Evolutionary conservation across 2,797 vertebrate genomes (phyloP).

Genomic region (Chloroceryle amazona): DNA sequence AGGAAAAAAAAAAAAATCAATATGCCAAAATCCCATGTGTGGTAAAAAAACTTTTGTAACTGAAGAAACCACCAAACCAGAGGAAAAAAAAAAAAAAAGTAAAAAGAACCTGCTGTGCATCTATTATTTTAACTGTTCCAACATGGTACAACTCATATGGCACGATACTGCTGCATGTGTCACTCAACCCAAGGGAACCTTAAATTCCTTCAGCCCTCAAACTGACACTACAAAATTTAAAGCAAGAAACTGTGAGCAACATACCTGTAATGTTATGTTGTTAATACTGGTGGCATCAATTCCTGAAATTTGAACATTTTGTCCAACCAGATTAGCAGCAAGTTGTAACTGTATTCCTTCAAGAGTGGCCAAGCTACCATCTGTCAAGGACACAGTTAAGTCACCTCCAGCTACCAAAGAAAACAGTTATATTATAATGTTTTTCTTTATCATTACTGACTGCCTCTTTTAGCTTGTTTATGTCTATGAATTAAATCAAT

Average conservation of each 20-base stretch:
- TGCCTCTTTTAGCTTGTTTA: background rate
- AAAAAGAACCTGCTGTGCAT: background rate
- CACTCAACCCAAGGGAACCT: background rate
- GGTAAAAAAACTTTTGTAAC: background rate
- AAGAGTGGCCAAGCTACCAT: conserved; percentile 92
- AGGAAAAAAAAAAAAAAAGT: background rate
- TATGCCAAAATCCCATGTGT: background rate
- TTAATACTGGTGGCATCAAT: conserved; percentile 94
- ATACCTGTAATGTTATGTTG: conserved; percentile 97
- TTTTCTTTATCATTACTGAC: conserved; percentile 38
- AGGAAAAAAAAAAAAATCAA: fast-evolving
- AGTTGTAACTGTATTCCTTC: conserved; percentile 97
- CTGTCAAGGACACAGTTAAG: conserved; percentile 95
- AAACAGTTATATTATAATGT: conserved; percentile 57
- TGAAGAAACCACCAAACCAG: background rate
- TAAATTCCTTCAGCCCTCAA: background rate
- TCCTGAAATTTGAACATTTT: conserved; percentile 97
- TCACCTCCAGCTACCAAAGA: conserved; percentile 89
- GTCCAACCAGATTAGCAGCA: conserved; percentile 93
- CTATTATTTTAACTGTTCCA: background rate
- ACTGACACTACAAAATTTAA: background rate
- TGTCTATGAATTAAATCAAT: background rate
- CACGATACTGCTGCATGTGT: fast-evolving
- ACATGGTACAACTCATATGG: background rate
- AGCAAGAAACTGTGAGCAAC: background rate